phyloP scores from a whole-genome alignment of 2,888 invertebrate species.

The Nebria salina region DNA sequence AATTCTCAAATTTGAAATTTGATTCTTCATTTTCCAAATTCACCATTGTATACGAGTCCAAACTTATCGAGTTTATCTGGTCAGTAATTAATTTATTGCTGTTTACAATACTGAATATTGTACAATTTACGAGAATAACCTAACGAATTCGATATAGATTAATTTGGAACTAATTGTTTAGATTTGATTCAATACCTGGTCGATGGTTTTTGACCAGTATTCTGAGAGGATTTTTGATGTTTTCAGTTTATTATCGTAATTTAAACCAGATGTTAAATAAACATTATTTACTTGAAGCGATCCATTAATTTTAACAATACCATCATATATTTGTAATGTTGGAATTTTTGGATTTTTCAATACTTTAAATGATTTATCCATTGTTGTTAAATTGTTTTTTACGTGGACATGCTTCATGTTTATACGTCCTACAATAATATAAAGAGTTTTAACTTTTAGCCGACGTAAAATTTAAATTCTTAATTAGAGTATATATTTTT shows the following conservation, averaged over 20 bases:
- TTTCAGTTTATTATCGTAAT: conserved; percentile 17
- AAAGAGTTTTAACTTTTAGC: neutral
- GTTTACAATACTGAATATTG: conserved; percentile 9
- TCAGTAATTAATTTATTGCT: conserved; percentile 27
- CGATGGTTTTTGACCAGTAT: conserved; percentile 30
- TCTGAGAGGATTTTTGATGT: neutral
- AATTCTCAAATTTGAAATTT: conserved; percentile 20
- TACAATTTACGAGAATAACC: conserved; percentile 21
- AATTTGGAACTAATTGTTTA: neutral
- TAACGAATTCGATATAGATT: neutral
- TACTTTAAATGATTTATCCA: conserved; percentile 12
- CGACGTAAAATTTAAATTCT: too few species aligned
- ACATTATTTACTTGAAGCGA: conserved; percentile 15
- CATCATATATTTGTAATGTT: conserved; percentile 27
- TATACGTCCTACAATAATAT: conserved; percentile 22
- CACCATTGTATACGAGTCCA: conserved; percentile 18
- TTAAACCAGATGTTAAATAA: neutral
- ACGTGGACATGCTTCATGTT: conserved; percentile 29
- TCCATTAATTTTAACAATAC: conserved; percentile 35
- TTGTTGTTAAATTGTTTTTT: conserved; percentile 20
- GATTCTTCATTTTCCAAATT: conserved; percentile 20
- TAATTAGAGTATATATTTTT: too few species aligned
- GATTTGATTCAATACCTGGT: conserved; percentile 16
- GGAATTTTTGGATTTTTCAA: conserved; percentile 19
- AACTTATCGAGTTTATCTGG: conserved; percentile 26